These are phyloP conservation scores for Pseudomyrmex sp. DNA, from an alignment of 1,140 invertebrate species.

Conservation along the genomic window DNA sequence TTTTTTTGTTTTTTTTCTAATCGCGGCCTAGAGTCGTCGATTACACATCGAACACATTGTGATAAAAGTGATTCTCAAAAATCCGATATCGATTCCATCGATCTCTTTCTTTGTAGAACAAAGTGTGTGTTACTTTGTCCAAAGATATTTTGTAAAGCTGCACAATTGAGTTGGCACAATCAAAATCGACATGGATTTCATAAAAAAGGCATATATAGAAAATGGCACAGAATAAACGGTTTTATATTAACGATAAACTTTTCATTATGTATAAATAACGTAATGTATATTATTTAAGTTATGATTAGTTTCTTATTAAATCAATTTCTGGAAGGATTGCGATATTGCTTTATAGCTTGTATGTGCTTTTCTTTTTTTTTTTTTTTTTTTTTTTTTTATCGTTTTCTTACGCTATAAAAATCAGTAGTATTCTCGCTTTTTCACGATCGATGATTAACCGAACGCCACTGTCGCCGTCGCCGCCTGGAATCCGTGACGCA, in stretches of 20 bases:
- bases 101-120: not conserved
- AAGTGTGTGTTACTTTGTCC: too few species aligned
- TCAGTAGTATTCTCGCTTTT: conserved; percentile 15
- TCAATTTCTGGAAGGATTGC: too few species aligned
- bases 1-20: too few species aligned
- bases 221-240: too few species aligned
- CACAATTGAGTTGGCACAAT: too few species aligned
- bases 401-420: conserved; percentile 1
- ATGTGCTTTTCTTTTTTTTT: not conserved
- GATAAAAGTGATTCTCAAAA: conserved; percentile 21
- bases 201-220: too few species aligned
- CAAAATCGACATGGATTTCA: too few species aligned
- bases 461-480: conserved; percentile 11
- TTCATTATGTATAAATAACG: too few species aligned
- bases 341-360: not conserved
- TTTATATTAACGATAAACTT: too few species aligned
- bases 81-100: not conserved
- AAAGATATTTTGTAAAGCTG: too few species aligned
- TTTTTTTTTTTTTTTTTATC: not conserved
- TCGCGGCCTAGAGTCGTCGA: conserved; percentile 28
- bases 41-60: conserved; percentile 17
- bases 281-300: too few species aligned
- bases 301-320: too few species aligned
- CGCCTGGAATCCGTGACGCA: conserved; percentile 37
- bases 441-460: conserved; percentile 29